Conservation (phyloP, 2,113 vertebrate species). For the Romanogobio albipinnatus region DNA sequence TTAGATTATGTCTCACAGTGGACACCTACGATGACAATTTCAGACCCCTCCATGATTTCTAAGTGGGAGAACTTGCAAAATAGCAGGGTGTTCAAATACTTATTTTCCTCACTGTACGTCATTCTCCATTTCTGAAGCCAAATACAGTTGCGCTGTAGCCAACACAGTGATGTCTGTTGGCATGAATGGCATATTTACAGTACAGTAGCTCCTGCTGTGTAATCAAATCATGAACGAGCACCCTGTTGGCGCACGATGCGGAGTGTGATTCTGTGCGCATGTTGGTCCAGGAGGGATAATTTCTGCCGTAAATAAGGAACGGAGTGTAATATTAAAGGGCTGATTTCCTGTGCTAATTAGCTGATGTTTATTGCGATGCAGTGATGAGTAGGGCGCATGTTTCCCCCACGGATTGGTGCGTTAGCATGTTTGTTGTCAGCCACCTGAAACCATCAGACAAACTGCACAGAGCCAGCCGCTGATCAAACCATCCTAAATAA, state of each 20-base stretch:
- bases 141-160: neutral
- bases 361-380: constrained; percentile 26
- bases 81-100: too few relatives aligned
- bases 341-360: constrained; percentile 34
- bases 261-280: neutral
- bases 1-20: too few relatives aligned
- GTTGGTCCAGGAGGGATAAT: constrained; percentile 16
- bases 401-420: neutral
- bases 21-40: too few relatives aligned
- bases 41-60: too few relatives aligned
- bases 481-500: neutral
- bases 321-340: constrained; percentile 26
- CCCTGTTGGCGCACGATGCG: neutral
- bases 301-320: constrained; percentile 15
- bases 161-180: neutral
- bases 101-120: too few relatives aligned
- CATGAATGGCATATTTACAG: neutral
- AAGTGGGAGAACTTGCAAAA: too few relatives aligned
- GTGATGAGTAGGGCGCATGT: neutral
- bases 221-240: neutral
- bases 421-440: constrained; percentile 7
- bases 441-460: neutral
- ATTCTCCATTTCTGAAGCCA: neutral
- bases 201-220: neutral
- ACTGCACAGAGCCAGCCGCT: neutral